Conservation (phyloP, 2,113 vertebrate species). For the Oreocharis arfaki region DNA sequence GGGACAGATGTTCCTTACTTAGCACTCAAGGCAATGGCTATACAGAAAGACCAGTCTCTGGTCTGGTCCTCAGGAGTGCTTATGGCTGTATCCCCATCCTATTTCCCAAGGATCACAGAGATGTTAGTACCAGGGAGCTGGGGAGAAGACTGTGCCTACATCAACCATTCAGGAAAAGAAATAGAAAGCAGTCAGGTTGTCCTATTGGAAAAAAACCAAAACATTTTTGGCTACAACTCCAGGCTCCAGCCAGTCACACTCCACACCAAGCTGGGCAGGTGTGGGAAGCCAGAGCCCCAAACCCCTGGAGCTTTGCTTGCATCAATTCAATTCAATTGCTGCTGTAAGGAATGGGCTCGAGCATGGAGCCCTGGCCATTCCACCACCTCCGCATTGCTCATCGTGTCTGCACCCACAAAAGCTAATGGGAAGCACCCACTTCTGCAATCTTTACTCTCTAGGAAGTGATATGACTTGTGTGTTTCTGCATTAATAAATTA, state of each 20-base stretch:
- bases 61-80: neutral
- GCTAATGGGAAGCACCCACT: constrained; percentile 11
- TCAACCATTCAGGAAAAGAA: neutral
- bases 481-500: constrained; percentile 73
- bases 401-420: neutral
- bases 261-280: neutral
- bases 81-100: neutral
- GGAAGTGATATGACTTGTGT: constrained; percentile 50
- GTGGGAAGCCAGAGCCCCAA: neutral
- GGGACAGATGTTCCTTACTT: neutral
- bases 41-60: neutral
- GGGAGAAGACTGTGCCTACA: neutral
- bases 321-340: neutral
- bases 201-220: neutral
- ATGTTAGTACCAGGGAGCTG: neutral
- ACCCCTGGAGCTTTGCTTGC: neutral
- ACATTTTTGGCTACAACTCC: neutral
- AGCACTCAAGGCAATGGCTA: neutral
- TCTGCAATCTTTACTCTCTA: constrained; percentile 38
- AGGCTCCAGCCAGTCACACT: neutral
- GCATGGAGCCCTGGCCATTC: neutral
- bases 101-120: neutral
- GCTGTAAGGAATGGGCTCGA: neutral
- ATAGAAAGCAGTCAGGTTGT: neutral
- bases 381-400: neutral